Percentiles rank a stretch among this genome's conserved stretches.
Conservation (phyloP, 2,113 vertebrate species). For the Emydura subglobosa region DNA sequence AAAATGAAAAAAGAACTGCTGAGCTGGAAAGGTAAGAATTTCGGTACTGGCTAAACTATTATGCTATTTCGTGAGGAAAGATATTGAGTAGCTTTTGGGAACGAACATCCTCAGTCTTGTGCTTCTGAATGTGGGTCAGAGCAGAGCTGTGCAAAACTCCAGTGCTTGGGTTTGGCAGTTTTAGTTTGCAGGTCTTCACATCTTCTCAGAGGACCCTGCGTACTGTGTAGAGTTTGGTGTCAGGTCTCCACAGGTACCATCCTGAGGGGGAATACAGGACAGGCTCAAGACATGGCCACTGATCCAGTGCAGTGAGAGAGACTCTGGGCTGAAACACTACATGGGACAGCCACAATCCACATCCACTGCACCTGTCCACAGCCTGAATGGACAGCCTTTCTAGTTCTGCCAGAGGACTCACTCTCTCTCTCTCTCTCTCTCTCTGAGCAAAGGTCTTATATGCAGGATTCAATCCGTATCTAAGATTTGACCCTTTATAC, state of each 20-base stretch:
- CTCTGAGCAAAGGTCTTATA: not conserved
- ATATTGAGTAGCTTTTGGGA: not conserved
- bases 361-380: not conserved
- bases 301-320: not conserved
- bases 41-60: not conserved
- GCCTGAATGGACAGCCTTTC: not conserved
- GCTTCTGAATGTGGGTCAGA: conserved; percentile 14
- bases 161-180: conserved; percentile 23
- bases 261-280: conserved; percentile 39
- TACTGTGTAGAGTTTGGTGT: not conserved
- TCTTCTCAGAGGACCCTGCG: conserved; percentile 28
- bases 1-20: not conserved
- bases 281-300: not conserved
- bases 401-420: not conserved
- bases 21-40: not conserved
- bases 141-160: conserved; percentile 4
- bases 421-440: not conserved
- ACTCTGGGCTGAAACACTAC: not conserved
- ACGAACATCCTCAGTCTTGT: rapidly evolving
- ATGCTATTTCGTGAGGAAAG: not conserved
- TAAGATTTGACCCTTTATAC: conserved; percentile 9
- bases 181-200: conserved; percentile 38
- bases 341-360: not conserved
- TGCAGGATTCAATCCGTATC: not conserved
- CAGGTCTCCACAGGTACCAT: conserved; percentile 27